Conservation (phyloP, 2,888 invertebrate species). For the Mythimna ferrago region DNA sequence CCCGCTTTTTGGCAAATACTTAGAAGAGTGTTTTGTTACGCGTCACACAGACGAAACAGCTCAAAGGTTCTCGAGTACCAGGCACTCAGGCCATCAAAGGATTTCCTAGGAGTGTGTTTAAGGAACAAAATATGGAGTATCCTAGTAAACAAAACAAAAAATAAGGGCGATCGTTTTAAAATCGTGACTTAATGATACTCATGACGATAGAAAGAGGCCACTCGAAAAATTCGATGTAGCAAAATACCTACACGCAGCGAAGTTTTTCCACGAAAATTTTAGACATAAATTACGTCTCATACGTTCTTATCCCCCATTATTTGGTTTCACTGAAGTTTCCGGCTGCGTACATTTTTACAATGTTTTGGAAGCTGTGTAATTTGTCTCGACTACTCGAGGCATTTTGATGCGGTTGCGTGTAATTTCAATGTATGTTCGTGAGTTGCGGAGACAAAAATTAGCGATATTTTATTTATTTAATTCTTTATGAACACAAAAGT, state of each 20-base stretch:
- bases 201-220: slow-evolving; percentile 71
- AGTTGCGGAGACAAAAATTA: not conserved
- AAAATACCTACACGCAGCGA: slow-evolving; percentile 73
- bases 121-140: slow-evolving; percentile 66
- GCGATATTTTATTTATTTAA: too few relatives aligned
- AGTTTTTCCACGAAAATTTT: slow-evolving; percentile 85
- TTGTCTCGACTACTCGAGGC: slow-evolving; percentile 71
- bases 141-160: slow-evolving; percentile 73
- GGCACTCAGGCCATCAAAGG: slow-evolving; percentile 66
- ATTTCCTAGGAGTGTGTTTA: slow-evolving; percentile 69
- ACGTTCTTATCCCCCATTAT: slow-evolving; percentile 85
- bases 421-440: slow-evolving; percentile 40
- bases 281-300: slow-evolving; percentile 82
- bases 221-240: slow-evolving; percentile 76
- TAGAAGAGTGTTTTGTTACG: slow-evolving; percentile 61
- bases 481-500: too few relatives aligned
- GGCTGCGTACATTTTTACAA: slow-evolving; percentile 82
- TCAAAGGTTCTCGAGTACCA: slow-evolving; percentile 63
- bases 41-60: slow-evolving; percentile 61
- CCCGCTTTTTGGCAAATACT: slow-evolving; percentile 48
- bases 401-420: slow-evolving; percentile 63
- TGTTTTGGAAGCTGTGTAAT: slow-evolving; percentile 79
- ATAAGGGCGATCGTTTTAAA: slow-evolving; percentile 79
- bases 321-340: slow-evolving; percentile 82
- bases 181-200: slow-evolving; percentile 79